These are phyloP conservation scores for Rousettus madagascariensis DNA, from an alignment of 2,797 vertebrate genomes.

Conservation along the genomic window DNA sequence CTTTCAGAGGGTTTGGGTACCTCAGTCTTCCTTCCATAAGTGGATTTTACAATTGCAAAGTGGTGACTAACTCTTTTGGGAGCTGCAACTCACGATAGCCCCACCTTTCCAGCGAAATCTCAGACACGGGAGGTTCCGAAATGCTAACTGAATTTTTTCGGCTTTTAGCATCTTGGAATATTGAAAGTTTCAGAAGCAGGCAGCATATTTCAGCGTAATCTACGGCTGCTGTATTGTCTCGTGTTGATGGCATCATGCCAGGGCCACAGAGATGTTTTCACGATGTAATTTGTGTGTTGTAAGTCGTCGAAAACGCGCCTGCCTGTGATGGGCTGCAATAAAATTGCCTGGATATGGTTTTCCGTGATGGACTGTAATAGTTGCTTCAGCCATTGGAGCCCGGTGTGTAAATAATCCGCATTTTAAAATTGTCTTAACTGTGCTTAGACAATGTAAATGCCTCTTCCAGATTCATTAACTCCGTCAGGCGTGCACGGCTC, in stretches of 20 bases:
- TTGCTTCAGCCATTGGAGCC: slow-evolving; percentile 57
- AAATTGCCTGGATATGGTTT: slow-evolving; percentile 56
- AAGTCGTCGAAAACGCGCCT: slow-evolving; percentile 52
- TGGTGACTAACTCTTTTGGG: background rate
- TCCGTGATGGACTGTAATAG: slow-evolving; percentile 57
- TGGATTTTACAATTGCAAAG: slow-evolving; percentile 63
- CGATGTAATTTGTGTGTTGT: slow-evolving; percentile 63
- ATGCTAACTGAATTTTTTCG: slow-evolving; percentile 27
- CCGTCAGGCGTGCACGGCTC: background rate
- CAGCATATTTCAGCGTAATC: slow-evolving; percentile 58
- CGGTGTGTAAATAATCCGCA: slow-evolving; percentile 30
- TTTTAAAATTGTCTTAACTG: slow-evolving; percentile 33
- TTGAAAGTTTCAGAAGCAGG: slow-evolving; percentile 49
- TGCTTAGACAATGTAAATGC: slow-evolving; percentile 10
- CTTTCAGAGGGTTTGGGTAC: slow-evolving; percentile 39
- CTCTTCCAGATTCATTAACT: slow-evolving; percentile 44
- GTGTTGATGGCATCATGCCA: slow-evolving; percentile 21
- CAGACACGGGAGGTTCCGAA: background rate
- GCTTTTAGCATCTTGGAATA: slow-evolving; percentile 50
- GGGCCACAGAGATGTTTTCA: slow-evolving; percentile 46
- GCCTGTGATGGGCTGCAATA: slow-evolving; percentile 3
- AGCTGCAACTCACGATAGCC: slow-evolving; percentile 11
- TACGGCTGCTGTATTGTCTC: background rate
- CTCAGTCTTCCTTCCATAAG: slow-evolving; percentile 60
- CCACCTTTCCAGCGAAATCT: slow-evolving; percentile 54